Conservation (phyloP, 2,888 invertebrate genomes). For the Amblyteles armatorius region DNA sequence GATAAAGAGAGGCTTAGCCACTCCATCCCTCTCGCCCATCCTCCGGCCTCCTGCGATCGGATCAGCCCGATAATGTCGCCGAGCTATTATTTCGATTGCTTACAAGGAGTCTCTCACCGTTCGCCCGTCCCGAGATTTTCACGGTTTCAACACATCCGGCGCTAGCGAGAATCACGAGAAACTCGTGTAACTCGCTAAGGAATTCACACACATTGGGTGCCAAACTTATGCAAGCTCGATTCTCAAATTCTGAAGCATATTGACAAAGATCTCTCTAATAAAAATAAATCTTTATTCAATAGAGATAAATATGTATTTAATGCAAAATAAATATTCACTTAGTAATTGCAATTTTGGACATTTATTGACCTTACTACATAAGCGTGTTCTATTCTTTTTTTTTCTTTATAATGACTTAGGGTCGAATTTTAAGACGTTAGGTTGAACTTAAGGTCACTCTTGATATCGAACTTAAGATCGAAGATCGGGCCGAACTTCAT, state of each 20-base stretch:
- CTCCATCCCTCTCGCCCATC: slow-evolving; percentile 24
- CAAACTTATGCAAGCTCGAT: neutral
- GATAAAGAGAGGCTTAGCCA: slow-evolving; percentile 67
- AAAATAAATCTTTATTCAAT: too few species aligned
- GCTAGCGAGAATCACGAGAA: neutral
- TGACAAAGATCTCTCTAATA: too few species aligned
- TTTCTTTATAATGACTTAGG: too few species aligned
- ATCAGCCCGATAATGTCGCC: slow-evolving; percentile 64
- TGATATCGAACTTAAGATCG: too few species aligned
- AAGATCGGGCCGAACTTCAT: too few species aligned
- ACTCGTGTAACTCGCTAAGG: neutral
- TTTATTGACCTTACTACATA: too few species aligned
- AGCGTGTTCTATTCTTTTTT: too few species aligned
- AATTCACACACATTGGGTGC: neutral
- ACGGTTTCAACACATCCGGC: neutral
- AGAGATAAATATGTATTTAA: too few species aligned
- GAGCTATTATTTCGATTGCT: slow-evolving; percentile 67
- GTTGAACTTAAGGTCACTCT: too few species aligned
- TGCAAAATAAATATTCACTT: too few species aligned
- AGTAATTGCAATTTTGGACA: too few species aligned
- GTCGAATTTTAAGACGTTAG: too few species aligned
- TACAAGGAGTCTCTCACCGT: slow-evolving; percentile 34
- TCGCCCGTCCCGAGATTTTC: neutral
- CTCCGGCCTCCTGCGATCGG: slow-evolving; percentile 59
- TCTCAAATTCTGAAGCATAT: neutral